Percentiles rank a stretch among this genome's conserved stretches.
Conservation (phyloP, 2,113 vertebrate species). For the Leucopsar rothschildi region DNA sequence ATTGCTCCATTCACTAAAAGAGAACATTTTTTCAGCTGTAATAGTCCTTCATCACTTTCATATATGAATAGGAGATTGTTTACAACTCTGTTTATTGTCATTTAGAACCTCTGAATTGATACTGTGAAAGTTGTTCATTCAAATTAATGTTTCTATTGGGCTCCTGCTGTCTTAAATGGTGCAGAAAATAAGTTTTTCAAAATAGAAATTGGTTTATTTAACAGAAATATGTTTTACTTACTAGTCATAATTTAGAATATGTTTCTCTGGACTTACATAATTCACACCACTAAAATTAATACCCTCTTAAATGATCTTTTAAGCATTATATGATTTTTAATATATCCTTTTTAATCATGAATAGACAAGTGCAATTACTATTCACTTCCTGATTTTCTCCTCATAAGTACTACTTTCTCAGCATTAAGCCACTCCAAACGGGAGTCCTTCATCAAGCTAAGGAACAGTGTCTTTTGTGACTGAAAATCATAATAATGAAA, state of each 20-base stretch:
- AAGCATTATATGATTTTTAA: slow-evolving; percentile 7
- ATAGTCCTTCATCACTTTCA: neutral
- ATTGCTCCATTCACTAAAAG: neutral
- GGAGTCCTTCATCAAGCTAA: neutral
- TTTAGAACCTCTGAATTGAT: slow-evolving; percentile 36
- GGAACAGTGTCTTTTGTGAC: neutral
- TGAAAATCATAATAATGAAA: neutral
- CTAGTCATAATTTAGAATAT: neutral
- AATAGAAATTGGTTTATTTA: neutral
- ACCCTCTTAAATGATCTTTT: slow-evolving; percentile 12
- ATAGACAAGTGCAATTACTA: neutral
- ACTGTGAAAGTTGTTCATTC: slow-evolving; percentile 5
- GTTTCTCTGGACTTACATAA: slow-evolving; percentile 8
- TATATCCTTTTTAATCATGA: slow-evolving; percentile 12
- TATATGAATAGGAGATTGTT: neutral
- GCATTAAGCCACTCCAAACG: neutral
- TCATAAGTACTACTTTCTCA: neutral
- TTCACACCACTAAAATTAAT: neutral
- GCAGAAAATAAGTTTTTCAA: slow-evolving; percentile 23
- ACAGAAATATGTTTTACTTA: neutral
- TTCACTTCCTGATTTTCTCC: neutral
- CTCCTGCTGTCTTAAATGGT: slow-evolving; percentile 10
- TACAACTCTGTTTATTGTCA: neutral
- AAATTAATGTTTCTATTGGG: slow-evolving; percentile 34
- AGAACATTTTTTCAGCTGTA: neutral